Base-by-base conservation (phyloP, 2,888 invertebrate genomes). In the Yponomeuta malinellus region DNA sequence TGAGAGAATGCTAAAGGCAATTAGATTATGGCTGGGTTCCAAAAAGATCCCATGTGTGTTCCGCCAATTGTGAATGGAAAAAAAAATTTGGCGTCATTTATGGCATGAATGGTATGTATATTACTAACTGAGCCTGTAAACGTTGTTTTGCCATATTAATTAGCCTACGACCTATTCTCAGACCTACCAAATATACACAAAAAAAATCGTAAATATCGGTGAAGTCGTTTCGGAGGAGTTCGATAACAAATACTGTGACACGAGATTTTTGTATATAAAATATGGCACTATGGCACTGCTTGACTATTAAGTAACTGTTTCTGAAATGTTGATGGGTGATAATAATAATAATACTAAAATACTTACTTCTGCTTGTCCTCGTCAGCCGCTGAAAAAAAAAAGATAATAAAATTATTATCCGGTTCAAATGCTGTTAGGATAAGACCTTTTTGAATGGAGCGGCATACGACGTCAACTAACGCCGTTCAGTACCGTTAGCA, bases 331-430 rank as follows among this genome's bases (percentile, higher is more conserved):
- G 12, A 59, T 15, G 12, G 59, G 66, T 71, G n/a, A 70, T 68
- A 15, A 69, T 5, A 48, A 52, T 29, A 67, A 71, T 74, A 72
- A 71, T 79, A 95, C 97, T 97, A 71, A 73, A 72, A 71, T 79
- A 95, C 97, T 97, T 93, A 98, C 97, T 97, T 97, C 94, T 97
- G 97, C 93, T 96, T 96, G 82, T 97, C 97, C 94, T 97, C 97
- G 93, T 98, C 98, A 93, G 97, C 97, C 90, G 98, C 98, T 98
- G 95, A 90, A 96, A 96, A 87, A 96, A 87, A 23, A 81, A 83
- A 86, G 83, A 23, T 5, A 33, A 33, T 33, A 69, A 29, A 9
- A 68, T 37, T 29, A n/a, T 37, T 5, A 33, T 33, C 23, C 23
- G 23, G 23, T 23, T 23, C 23, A 23, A 23, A 23, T 23, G 23